These are phyloP conservation scores for Cantharis lateralis DNA, from an alignment of 2,888 invertebrate genomes.

Conservation along the genomic window DNA sequence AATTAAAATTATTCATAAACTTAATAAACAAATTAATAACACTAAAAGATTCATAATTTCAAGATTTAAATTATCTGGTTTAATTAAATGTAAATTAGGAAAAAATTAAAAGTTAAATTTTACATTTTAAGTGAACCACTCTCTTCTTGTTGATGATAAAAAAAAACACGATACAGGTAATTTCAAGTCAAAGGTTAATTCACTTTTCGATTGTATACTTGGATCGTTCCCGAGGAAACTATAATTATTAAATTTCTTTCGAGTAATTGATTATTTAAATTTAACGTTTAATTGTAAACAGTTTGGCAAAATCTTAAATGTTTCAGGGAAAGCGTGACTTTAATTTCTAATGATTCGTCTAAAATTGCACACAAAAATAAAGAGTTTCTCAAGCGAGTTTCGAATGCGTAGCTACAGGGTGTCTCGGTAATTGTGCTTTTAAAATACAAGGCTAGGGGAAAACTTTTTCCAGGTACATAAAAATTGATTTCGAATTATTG, in stretches of 20 bases:
- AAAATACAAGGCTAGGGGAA: too few relatives aligned
- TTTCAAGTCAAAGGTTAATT: background rate
- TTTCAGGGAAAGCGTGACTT: background rate
- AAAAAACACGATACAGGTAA: background rate
- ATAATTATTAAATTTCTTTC: background rate
- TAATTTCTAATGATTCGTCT: background rate
- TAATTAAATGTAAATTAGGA: background rate
- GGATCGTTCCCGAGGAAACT: background rate
- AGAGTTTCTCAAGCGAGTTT: background rate
- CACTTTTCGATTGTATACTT: background rate
- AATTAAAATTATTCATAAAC: background rate
- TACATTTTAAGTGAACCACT: background rate
- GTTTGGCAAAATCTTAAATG: background rate
- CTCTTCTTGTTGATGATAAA: background rate
- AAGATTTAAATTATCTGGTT: background rate
- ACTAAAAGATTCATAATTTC: background rate
- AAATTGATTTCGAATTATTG: background rate
- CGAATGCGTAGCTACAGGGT: background rate
- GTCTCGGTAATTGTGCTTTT: background rate
- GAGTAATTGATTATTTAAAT: background rate
- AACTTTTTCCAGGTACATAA: background rate
- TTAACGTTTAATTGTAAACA: background rate
- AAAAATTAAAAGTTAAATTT: background rate
- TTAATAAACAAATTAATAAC: background rate
- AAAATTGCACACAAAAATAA: background rate